Conservation (phyloP, 2,888 invertebrate genomes). For the Volucella inflata region DNA sequence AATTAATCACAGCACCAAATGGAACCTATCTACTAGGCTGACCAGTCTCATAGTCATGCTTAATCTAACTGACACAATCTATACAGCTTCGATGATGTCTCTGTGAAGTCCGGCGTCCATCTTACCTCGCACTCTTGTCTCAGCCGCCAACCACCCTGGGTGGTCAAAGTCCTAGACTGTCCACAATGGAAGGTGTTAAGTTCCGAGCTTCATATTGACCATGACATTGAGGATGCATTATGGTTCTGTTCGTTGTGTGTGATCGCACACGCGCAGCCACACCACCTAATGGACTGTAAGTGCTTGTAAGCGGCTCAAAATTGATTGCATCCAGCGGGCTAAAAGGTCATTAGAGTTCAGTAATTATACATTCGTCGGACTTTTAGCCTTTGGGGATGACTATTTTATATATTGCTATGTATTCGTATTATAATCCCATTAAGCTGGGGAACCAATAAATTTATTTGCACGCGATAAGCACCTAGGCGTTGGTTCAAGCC, state of each 20-base stretch:
- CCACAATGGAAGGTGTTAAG: slow-evolving; percentile 58
- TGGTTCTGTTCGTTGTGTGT: slow-evolving; percentile 57
- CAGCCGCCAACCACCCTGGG: slow-evolving; percentile 59
- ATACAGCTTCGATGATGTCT: slow-evolving; percentile 52
- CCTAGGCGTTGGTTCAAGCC: slow-evolving; percentile 56
- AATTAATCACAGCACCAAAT: slow-evolving; percentile 67
- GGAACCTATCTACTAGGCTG: slow-evolving; percentile 24
- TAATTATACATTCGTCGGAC: slow-evolving; percentile 51
- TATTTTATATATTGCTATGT: slow-evolving; percentile 42
- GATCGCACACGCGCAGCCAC: slow-evolving; percentile 15
- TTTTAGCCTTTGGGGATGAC: background rate
- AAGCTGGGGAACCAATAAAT: slow-evolving; percentile 66
- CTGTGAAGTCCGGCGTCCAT: slow-evolving; percentile 13
- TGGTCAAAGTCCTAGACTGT: slow-evolving; percentile 59
- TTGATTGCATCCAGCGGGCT: slow-evolving; percentile 35
- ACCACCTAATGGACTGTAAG: slow-evolving; percentile 66
- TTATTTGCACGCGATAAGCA: slow-evolving; percentile 69
- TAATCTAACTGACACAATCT: slow-evolving; percentile 69
- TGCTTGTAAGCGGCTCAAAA: slow-evolving; percentile 56
- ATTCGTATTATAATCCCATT: slow-evolving; percentile 74
- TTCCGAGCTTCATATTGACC: slow-evolving; percentile 55
- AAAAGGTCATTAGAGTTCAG: slow-evolving; percentile 72
- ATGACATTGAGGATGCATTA: slow-evolving; percentile 75
- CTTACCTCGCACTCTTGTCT: slow-evolving; percentile 65
- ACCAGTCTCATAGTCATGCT: slow-evolving; percentile 35